Evolutionary conservation across 2,888 invertebrate species (phyloP), one percentile per base, ranked within the genome.

Genomic region (Cephus sareptanus): DNA sequence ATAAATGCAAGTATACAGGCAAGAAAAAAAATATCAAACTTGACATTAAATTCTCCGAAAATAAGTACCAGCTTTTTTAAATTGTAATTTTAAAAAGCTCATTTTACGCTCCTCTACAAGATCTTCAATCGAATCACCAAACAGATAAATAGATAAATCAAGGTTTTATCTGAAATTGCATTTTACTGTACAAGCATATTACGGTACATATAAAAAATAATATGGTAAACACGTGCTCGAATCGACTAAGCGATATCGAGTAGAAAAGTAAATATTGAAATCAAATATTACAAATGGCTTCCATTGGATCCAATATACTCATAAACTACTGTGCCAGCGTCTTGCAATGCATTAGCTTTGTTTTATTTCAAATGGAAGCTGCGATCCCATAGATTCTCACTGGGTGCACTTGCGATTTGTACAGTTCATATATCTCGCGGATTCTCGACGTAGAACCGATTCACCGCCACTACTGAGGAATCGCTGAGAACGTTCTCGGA

Each of bases 371-470:
- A 77, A 33, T 79, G 80, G 80, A 81, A 80, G 80, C 77, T 80
- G 76, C 81, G 82, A 85, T 81, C 84, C 79, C 81, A 84, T 81
- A 81, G 85, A 85, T 84, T 83, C 81, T 79, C 83, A 75, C 71
- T 56, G 40, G 40, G 23, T 23, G 40, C 40, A 23, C 40, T 56
- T 56, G 23, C 40, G 23, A 75, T 74, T 74, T 76, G 80, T 80
- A 83, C 73, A 83, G 83, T 87, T 85, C 84, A 84, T 87, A 86
- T 85, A 87, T 87, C 82, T 84, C 79, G 78, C 56, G n/a, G 13
- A 73, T 34, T n/a, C 40, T 9, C 40, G 40, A 56, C 69, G 73
- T 77, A 75, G 77, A 74, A 77, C 74, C 73, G 75, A 23, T 56
- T 6, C 23, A 2, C 15, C 23, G 2, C 40, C 40, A 9, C 23